A percentile compares a stretch with the other conserved stretches of the same genome.
These are phyloP conservation scores for Austrolebias charrua DNA, from an alignment of 2,797 vertebrate genomes.

Conservation along the genomic window DNA sequence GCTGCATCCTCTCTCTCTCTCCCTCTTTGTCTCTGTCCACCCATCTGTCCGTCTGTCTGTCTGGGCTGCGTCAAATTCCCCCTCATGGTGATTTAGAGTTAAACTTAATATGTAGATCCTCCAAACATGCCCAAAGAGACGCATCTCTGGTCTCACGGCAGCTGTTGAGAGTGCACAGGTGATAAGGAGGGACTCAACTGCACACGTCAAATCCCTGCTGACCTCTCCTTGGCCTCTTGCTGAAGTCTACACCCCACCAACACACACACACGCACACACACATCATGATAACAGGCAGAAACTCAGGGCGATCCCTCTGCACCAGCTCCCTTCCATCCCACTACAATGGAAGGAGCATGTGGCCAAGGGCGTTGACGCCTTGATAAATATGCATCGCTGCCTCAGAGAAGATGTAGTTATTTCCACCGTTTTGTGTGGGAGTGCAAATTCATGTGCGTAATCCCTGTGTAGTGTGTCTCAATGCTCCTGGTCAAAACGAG, in stretches of 20 bases:
- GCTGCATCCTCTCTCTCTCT: conserved; percentile 10
- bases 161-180: conserved; percentile 38
- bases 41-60: not conserved
- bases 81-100: conserved; percentile 19
- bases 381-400: conserved; percentile 77
- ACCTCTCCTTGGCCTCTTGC: conserved; percentile 51
- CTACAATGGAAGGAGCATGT: conserved; percentile 64
- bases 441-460: conserved; percentile 79
- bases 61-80: conserved; percentile 11
- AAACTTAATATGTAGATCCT: conserved; percentile 34
- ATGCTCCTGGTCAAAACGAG: conserved; percentile 75
- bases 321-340: conserved; percentile 56
- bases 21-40: too few relatives aligned
- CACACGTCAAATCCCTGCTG: conserved; percentile 49
- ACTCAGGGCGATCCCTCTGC: conserved; percentile 57
- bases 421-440: conserved; percentile 80
- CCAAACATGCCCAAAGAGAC: conserved; percentile 19
- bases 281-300: conserved; percentile 32
- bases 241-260: conserved; percentile 43
- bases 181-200: conserved; percentile 30
- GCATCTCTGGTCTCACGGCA: conserved; percentile 20
- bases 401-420: conserved; percentile 77
- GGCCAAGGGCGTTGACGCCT: conserved; percentile 65
- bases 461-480: conserved; percentile 73
- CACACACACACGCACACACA: conserved; percentile 30